Percentiles rank a stretch among this genome's conserved stretches.
phyloP scores from a whole-genome alignment of 2,888 invertebrate genomes.

The Cephus spinipes region DNA sequence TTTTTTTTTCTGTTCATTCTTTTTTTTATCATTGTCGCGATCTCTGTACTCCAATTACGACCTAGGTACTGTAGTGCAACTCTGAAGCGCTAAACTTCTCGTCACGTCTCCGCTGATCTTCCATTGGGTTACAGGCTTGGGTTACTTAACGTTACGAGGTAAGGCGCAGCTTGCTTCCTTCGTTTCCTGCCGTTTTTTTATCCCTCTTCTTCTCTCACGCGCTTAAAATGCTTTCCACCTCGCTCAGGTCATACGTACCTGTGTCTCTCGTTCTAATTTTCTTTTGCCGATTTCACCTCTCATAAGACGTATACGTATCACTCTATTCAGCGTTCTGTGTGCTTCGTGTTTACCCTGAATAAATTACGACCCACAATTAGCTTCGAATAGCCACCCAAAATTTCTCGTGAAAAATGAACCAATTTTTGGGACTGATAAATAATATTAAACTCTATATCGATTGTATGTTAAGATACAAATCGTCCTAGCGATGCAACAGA shows the following conservation, averaged over 20 bases:
- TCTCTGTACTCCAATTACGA: slow-evolving; percentile 7
- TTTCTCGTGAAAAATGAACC: not conserved
- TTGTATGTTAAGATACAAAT: not conserved
- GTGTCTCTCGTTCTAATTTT: not conserved
- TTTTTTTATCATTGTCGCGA: slow-evolving; percentile 18
- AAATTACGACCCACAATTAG: not conserved
- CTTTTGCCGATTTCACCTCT: not conserved
- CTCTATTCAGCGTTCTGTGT: too few relatives aligned
- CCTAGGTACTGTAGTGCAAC: not conserved
- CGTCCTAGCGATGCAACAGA: not conserved
- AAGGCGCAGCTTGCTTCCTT: not conserved
- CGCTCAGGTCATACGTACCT: not conserved
- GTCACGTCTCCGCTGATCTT: not conserved
- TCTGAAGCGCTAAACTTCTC: not conserved
- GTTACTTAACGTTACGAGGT: not conserved
- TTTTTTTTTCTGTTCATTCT: slow-evolving; percentile 10
- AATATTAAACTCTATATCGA: not conserved
- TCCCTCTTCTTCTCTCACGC: not conserved
- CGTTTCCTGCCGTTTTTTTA: not conserved
- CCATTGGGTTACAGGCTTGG: not conserved
- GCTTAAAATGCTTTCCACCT: not conserved
- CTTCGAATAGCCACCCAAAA: not conserved
- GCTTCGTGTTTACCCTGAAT: not conserved
- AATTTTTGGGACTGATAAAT: not conserved
- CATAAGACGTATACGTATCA: too few relatives aligned